These are phyloP conservation scores for Entomobrya multifasciata DNA, from an alignment of 2,888 invertebrate genomes.

Conservation along the genomic window DNA sequence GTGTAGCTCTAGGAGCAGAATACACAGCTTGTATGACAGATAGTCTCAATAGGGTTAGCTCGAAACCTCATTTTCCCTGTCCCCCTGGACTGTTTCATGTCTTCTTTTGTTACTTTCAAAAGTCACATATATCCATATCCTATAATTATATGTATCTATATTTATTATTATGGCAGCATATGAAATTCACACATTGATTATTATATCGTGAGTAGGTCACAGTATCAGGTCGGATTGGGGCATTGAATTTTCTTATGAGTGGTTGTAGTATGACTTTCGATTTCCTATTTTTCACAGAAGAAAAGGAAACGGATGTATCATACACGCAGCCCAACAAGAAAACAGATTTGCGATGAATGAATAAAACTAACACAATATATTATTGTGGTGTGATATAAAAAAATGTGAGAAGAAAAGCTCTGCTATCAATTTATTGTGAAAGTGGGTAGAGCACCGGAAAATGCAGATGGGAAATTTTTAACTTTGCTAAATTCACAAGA, in stretches of 20 bases:
- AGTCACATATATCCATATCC: too few species aligned
- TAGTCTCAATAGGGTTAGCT: conserved; percentile 46
- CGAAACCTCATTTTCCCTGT: conserved; percentile 46
- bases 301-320: conserved; percentile 40
- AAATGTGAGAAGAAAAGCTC: not conserved
- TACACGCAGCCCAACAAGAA: not conserved
- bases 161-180: too few species aligned
- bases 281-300: conserved; percentile 17
- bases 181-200: too few species aligned
- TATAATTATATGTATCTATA: too few species aligned
- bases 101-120: conserved; percentile 12
- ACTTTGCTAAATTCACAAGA: conserved; percentile 28
- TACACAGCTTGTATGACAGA: conserved; percentile 20
- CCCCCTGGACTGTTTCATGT: conserved; percentile 46
- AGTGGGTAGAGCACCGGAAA: conserved; percentile 1
- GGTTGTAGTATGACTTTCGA: conserved; percentile 47
- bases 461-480: conserved; percentile 35
- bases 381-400: not conserved
- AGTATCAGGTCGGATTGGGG: conserved; percentile 56
- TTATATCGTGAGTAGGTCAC: conserved; percentile 27
- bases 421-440: not conserved
- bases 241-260: conserved; percentile 43
- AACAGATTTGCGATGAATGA: not conserved
- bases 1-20: not conserved
- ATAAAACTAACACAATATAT: not conserved